These are phyloP conservation scores for Thyatira batis DNA, from an alignment of 2,888 invertebrate species.

Conservation along the genomic window DNA sequence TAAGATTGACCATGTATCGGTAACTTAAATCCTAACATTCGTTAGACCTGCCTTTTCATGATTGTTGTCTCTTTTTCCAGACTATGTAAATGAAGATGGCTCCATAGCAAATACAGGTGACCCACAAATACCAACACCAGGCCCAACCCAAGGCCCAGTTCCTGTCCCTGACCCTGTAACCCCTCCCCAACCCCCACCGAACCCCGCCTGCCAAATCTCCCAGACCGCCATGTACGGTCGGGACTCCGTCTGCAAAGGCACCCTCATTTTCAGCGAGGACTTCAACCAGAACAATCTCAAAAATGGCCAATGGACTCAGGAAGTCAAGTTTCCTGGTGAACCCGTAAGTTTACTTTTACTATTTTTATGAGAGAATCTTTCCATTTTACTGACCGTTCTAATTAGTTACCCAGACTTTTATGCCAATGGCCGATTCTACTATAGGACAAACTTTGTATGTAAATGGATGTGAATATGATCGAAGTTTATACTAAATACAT, in stretches of 20 bases:
- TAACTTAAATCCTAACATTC: too few species aligned
- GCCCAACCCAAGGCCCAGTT: conserved; percentile 2
- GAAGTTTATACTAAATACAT: too few species aligned
- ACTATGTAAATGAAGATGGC: conserved; percentile 62
- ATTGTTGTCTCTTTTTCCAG: conserved; percentile 39
- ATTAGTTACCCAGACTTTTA: too few species aligned
- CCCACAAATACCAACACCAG: conserved; percentile 15
- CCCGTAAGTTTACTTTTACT: conserved; percentile 74
- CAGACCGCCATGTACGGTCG: conserved; percentile 49
- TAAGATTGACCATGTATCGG: too few species aligned
- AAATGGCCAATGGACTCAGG: conserved; percentile 72
- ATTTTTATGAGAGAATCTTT: background rate
- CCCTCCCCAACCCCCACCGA: conserved; percentile 12
- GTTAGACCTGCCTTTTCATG: too few species aligned
- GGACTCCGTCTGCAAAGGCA: conserved; percentile 70
- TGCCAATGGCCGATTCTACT: too few species aligned
- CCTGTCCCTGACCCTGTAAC: background rate
- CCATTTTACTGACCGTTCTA: background rate
- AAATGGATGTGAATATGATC: too few species aligned
- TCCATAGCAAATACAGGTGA: conserved; percentile 35
- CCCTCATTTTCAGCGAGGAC: conserved; percentile 83
- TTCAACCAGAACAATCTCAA: conserved; percentile 65
- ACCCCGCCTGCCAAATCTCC: conserved; percentile 43
- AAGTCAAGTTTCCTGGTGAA: conserved; percentile 80
- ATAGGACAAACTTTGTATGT: too few species aligned